Conservation (phyloP, 2,797 vertebrate genomes). For the Graptemys geographica region DNA sequence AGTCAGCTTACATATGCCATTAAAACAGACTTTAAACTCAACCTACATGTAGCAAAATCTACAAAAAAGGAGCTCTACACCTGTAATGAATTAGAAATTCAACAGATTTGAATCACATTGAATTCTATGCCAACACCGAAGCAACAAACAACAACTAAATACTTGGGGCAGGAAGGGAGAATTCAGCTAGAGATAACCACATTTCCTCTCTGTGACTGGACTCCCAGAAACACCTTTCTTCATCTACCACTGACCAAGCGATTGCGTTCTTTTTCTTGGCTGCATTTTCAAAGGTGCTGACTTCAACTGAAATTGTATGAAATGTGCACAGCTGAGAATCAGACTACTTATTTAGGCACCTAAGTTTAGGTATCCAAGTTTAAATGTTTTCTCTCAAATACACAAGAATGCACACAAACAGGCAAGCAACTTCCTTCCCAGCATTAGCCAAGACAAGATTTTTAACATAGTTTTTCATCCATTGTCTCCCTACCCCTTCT, state of each 20-base stretch:
- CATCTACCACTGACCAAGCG: not conserved
- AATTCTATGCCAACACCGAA: not conserved
- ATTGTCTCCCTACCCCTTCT: not conserved
- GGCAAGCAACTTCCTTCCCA: accelerated
- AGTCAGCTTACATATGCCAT: not conserved
- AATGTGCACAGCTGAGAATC: not conserved
- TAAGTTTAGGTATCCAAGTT: not conserved
- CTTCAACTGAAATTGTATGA: not conserved
- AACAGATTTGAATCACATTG: not conserved
- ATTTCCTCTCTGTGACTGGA: not conserved
- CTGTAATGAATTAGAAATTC: not conserved
- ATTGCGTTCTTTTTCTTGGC: not conserved
- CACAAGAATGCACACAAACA: not conserved
- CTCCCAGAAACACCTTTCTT: not conserved
- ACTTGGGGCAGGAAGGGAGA: not conserved
- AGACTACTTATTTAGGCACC: accelerated
- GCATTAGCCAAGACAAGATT: not conserved
- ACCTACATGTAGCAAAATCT: not conserved
- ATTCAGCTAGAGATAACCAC: not conserved
- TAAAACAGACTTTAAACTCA: not conserved
- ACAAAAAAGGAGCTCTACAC: not conserved
- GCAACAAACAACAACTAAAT: not conserved
- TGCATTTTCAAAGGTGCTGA: not conserved
- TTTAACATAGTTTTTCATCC: accelerated
- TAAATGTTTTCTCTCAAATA: not conserved